A percentile compares a stretch with the other conserved stretches of the same genome.
phyloP scores from a whole-genome alignment of 2,797 vertebrate species.

The Urosaurus nigricauda region DNA sequence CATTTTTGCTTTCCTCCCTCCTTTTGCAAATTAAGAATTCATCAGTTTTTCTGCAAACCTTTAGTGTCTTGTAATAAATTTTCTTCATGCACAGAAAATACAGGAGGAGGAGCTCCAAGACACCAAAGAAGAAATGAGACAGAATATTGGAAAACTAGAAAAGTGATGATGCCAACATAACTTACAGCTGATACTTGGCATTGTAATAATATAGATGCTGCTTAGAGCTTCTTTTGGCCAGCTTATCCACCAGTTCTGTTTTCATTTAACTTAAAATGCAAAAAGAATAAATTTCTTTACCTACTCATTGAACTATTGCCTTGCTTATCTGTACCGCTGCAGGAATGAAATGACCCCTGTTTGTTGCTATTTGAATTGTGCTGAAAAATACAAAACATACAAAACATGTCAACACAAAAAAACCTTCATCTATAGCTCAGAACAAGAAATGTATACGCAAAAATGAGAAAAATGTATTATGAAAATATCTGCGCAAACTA shows the following conservation, averaged over 20 bases:
- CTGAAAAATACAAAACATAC: conserved; percentile 27
- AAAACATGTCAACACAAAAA: conserved; percentile 22
- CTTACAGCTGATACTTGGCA: background rate
- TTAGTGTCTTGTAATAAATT: background rate
- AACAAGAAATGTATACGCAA: background rate
- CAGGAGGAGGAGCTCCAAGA: background rate
- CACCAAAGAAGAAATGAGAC: background rate
- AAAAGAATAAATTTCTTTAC: conserved; percentile 48
- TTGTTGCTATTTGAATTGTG: conserved; percentile 46
- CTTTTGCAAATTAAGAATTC: background rate
- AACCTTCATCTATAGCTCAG: conserved; percentile 8
- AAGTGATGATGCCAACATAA: background rate
- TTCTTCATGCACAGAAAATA: background rate
- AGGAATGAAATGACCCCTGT: conserved; percentile 46
- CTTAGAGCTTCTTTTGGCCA: background rate
- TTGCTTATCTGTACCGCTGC: conserved; percentile 45
- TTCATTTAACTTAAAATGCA: conserved; percentile 30
- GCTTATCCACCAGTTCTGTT: conserved; percentile 10
- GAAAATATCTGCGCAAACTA: background rate
- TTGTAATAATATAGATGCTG: background rate
- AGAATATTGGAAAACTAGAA: background rate
- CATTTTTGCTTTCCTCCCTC: background rate
- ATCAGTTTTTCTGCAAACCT: background rate
- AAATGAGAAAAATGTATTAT: conserved; percentile 21
- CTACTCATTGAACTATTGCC: conserved; percentile 45